These are phyloP conservation scores for Crotalus helleri DNA, from an alignment of 2,113 vertebrate species.

Conservation along the genomic window DNA sequence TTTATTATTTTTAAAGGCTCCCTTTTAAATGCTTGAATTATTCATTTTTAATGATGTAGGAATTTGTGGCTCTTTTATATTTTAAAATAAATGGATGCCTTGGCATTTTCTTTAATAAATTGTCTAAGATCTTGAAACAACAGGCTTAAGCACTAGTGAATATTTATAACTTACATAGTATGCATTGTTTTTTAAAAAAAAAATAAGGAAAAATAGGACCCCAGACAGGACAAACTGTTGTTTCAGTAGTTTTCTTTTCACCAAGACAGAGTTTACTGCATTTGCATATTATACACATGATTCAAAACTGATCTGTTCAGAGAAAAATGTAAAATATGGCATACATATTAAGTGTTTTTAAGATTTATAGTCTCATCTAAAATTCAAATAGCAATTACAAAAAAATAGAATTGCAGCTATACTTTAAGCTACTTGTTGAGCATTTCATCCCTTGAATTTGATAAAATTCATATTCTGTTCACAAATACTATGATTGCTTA, in stretches of 20 bases:
- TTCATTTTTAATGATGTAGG: background rate
- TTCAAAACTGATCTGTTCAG: background rate
- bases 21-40: background rate
- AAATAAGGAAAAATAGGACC: background rate
- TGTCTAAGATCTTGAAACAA: background rate
- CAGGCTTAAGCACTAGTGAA: background rate
- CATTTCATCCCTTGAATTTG: background rate
- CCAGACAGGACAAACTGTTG: background rate
- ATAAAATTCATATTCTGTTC: background rate
- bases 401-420: background rate
- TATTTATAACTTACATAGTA: background rate
- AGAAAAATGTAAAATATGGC: background rate
- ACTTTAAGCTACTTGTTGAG: background rate
- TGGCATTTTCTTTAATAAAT: background rate
- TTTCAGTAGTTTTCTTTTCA: background rate
- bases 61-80: background rate
- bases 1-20: background rate
- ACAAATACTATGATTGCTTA: background rate
- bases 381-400: conserved; percentile 9
- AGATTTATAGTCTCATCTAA: background rate
- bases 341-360: background rate
- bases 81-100: background rate
- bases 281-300: background rate
- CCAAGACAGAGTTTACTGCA: accelerated
- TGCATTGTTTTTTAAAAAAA: background rate